Evolutionary conservation across 2,113 vertebrate genomes (phyloP).

Genomic region (Channa maculata): DNA sequence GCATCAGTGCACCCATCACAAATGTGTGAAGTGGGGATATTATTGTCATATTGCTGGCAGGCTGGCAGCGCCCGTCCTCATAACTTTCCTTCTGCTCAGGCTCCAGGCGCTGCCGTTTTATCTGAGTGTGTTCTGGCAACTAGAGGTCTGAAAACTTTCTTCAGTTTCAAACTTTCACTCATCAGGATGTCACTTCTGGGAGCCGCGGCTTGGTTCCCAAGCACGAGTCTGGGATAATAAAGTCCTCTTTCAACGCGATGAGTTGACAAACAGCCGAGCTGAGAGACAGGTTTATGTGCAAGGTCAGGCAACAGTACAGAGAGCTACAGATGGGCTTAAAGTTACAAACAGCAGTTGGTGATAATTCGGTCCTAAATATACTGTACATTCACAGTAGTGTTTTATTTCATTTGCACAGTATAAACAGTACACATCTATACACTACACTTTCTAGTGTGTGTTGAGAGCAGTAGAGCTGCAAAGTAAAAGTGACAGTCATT

Average conservation of each 20-base stretch:
- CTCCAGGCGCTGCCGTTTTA: conserved; percentile 39
- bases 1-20: conserved; percentile 44
- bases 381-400: no score
- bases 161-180: conserved; percentile 41
- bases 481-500: no score
- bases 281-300: neutral
- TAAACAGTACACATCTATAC: no score
- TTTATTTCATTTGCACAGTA: no score
- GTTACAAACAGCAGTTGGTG: no score
- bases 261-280: conserved; percentile 18
- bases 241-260: neutral
- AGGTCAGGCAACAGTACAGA: neutral
- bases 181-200: conserved; percentile 20
- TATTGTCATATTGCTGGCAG: conserved; percentile 57
- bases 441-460: no score
- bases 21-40: conserved; percentile 57
- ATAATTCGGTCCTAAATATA: no score
- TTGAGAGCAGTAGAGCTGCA: no score
- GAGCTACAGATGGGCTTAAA: neutral
- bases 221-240: neutral
- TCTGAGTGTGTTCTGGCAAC: conserved; percentile 25
- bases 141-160: conserved; percentile 43
- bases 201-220: neutral
- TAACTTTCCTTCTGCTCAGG: conserved; percentile 29
- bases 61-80: conserved; percentile 32